Base-by-base conservation (phyloP, 2,888 invertebrate species). In the Euproctis similis region DNA sequence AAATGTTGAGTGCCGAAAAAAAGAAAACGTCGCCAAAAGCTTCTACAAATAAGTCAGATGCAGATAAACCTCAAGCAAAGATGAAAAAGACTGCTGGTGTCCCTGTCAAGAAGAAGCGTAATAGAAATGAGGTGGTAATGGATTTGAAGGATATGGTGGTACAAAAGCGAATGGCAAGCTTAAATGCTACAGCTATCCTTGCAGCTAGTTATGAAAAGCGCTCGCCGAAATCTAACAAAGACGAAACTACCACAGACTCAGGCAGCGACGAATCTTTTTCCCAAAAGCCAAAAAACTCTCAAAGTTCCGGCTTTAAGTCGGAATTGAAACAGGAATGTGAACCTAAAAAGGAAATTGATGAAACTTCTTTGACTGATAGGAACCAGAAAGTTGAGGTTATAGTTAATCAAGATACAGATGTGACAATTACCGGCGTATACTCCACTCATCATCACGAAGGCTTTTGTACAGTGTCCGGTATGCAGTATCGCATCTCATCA, bases 151-250 rank as follows among this genome's bases (percentile, higher is more conserved):
- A 94, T 48, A 93, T 94, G 89, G 91, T 95, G 4, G 94, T 95
- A 8, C 88, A 92, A 47, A 96, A 95, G 64, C 88, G 96, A 14
- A 95, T 96, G 95, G 96, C 96, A 10, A 94, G 94, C 62, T 78
- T 96, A 14, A 96, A 96, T 68, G 96, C 96, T 8, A 92, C 93
- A 17, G 96, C 96, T 10, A 95, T 96, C 54, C 85, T 96, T 43
- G 94, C 95, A 0, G 95, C 95, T 10, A 94, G 94, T 43, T 95
- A 95, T 56, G 94, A 94, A 65, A 93, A 90, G 59, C 84, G 87
- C 27, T 87, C 87, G 18, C 86, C 87, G 0, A 87, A 86, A 51
- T 87, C 87, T 19, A 87, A 72, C 35, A 86, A 86, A 46, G 87
- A 87, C 30, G 86, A 86, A 30, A 87, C 88, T 25, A 86, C 85